Evolutionary conservation across 2,888 invertebrate species (phyloP), one percentile per base, ranked within the genome.

Genomic region (Amphimallon solstitiale): DNA sequence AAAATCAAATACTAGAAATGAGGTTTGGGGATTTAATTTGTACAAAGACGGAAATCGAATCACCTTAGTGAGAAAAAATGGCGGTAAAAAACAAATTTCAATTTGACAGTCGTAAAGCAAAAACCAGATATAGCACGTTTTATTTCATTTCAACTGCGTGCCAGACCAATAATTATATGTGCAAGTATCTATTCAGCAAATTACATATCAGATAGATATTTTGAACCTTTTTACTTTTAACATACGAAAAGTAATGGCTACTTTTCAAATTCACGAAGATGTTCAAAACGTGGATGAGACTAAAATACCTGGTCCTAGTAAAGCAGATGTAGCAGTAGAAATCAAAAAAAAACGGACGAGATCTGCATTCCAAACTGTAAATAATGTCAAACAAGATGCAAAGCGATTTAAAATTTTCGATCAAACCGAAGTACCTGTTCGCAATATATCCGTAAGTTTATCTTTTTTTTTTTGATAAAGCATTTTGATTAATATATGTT

Each of bases 231-330:
- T 29, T 29, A 29, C 7, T 29, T 29, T 29, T 29, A 29, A 7
- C 2, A n/a, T 34, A n/a, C 4, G 59, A n/a, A 60, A 70, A 49
- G 65, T 56, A 64, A 78, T 78, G 77, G 73, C 77, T 51, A 68
- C 71, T 48, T 77, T 78, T 71, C 70, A 70, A 56, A 74, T 77
- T 66, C 73, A 74, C 56, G 73, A 77, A 72, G 78, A 78, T 69
- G 54, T 68, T 38, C 71, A 71, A 60, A 71, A 73, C 65, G 65
- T 17, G 49, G 49, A 60, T 40, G 63, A 52, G 52, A 19, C 54
- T 54, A 43, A 61, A 62, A 66, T 61, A 43, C 12, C 68, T 67
- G 23, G 61, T 64, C 21, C 65, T 19, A 63, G 61, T 23, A 67
- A 68, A 35, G 61, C 62, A 17, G 45, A 38, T 19, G 60, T 63